phyloP scores from a whole-genome alignment of 2,888 invertebrate genomes.

The Erebia aethiops region DNA sequence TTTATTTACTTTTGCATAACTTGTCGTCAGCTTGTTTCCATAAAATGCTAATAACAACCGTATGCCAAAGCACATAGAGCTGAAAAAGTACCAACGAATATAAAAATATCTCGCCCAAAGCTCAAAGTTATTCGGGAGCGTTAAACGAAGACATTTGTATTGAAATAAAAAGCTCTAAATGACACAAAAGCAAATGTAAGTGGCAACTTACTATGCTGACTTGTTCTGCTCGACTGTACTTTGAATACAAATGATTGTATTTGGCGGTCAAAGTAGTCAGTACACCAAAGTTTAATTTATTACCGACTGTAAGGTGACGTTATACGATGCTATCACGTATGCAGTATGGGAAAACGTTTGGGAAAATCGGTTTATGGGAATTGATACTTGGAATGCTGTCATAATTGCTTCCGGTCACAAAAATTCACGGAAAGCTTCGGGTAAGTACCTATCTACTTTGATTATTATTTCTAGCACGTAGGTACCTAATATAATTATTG shows the following conservation, averaged over 20 bases:
- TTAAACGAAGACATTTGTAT: constrained; percentile 25
- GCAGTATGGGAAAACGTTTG: constrained; percentile 47
- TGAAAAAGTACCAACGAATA: no score
- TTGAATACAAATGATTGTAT: constrained; percentile 72
- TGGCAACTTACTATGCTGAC: constrained; percentile 54
- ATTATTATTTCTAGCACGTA: no score
- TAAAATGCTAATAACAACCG: no score
- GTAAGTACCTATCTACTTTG: not conserved
- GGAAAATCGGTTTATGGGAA: constrained; percentile 68
- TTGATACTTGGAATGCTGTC: constrained; percentile 65
- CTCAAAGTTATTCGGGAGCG: constrained; percentile 19
- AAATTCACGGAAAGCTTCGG: constrained; percentile 52
- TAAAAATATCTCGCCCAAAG: no score
- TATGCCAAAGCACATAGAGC: no score
- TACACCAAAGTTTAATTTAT: constrained; percentile 63
- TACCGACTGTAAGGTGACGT: constrained; percentile 54
- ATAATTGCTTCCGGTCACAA: constrained; percentile 75
- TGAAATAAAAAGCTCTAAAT: constrained; percentile 41
- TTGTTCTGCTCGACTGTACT: constrained; percentile 44
- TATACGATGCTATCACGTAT: constrained; percentile 57
- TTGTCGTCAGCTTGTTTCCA: no score
- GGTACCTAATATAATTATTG: no score
- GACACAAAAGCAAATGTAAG: constrained; percentile 52
- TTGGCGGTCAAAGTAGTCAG: constrained; percentile 65
- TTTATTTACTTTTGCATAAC: no score